Evolutionary conservation across 2,888 invertebrate genomes (phyloP).

Genomic region (Chloroclystis v-ata): DNA sequence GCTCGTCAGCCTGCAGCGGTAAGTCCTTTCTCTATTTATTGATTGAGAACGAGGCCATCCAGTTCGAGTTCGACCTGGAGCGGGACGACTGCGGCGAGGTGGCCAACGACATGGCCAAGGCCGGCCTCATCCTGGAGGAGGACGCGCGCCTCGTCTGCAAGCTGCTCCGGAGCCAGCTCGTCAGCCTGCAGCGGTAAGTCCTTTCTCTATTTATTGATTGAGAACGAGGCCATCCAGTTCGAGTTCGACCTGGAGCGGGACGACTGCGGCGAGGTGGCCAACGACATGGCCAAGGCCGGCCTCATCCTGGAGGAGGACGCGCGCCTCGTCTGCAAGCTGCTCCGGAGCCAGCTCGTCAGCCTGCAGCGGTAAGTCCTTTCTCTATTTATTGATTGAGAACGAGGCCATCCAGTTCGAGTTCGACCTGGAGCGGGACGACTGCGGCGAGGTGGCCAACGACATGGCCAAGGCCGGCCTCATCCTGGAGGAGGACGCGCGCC

Average conservation of each 20-base stretch:
- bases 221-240: conserved; percentile 99
- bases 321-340: conserved; percentile 91
- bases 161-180: conserved; percentile 92
- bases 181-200: conserved; percentile 80
- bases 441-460: conserved; percentile 95
- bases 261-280: conserved; percentile 94
- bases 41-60: conserved; percentile 99
- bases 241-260: conserved; percentile 96
- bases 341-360: conserved; percentile 91
- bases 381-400: no score
- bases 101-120: conserved; percentile 96
- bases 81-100: conserved; percentile 96
- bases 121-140: conserved; percentile 96
- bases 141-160: conserved; percentile 95
- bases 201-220: no score
- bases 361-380: conserved; percentile 78
- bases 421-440: conserved; percentile 93
- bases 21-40: no score
- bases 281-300: conserved; percentile 96
- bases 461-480: conserved; percentile 97
- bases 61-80: conserved; percentile 97
- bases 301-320: conserved; percentile 97
- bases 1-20: conserved; percentile 84
- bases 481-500: conserved; percentile 95
- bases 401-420: conserved; percentile 99